A percentile compares a stretch with the other conserved stretches of the same genome.
Conservation (phyloP, 2,888 invertebrate species). For the Erpobdella octoculata region DNA sequence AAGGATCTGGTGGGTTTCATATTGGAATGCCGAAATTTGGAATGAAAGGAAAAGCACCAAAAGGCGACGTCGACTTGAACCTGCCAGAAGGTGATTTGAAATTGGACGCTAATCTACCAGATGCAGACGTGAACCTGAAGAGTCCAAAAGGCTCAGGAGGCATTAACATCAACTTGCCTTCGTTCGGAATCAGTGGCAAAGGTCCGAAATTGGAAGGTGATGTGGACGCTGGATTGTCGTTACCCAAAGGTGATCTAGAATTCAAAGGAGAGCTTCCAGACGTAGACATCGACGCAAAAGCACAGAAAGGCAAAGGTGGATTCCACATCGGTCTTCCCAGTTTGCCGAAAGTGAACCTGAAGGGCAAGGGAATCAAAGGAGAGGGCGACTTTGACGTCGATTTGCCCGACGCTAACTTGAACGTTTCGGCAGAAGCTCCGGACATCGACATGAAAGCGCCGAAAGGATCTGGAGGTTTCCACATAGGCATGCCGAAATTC, state of each 20-base stretch:
- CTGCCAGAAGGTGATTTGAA: conserved; percentile 20
- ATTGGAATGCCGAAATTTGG: conserved; percentile 18
- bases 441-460: conserved; percentile 18
- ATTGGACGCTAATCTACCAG: conserved; percentile 10
- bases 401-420: conserved; percentile 7
- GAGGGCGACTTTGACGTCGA: conserved; percentile 25
- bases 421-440: conserved; percentile 13
- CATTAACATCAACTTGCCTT: conserved; percentile 22
- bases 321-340: too few species aligned
- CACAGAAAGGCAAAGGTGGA: too few species aligned
- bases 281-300: too few species aligned
- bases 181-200: conserved; percentile 28
- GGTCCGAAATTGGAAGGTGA: too few species aligned
- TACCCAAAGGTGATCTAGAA: not conserved
- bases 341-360: too few species aligned
- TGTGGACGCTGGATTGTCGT: not conserved
- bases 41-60: conserved; percentile 16
- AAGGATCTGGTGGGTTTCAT: not conserved
- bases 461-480: conserved; percentile 22
- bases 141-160: conserved; percentile 22
- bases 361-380: too few species aligned
- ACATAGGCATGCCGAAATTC: conserved; percentile 15
- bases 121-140: conserved; percentile 21
- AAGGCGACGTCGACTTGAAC: too few species aligned
- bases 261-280: too few species aligned